These are phyloP conservation scores for Troides oblongomaculatus DNA, from an alignment of 2,888 invertebrate species.

Conservation along the genomic window DNA sequence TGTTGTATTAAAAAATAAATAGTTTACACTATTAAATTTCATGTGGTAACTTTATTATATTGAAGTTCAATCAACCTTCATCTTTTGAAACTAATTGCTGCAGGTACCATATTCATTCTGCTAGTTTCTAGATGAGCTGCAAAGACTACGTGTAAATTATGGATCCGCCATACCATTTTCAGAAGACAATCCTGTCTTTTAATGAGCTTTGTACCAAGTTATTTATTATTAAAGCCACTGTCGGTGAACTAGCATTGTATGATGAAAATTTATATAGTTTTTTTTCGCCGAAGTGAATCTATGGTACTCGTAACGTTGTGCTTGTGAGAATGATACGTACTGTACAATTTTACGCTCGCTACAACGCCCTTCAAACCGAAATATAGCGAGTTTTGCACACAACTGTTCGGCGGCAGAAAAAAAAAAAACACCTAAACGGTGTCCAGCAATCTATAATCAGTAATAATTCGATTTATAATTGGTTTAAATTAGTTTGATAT, in stretches of 20 bases:
- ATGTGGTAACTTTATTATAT: background rate
- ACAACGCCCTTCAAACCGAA: no score
- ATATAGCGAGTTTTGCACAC: no score
- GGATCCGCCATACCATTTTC: conserved; percentile 20
- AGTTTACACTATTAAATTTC: background rate
- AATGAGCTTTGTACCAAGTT: conserved; percentile 16
- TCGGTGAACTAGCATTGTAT: conserved; percentile 1
- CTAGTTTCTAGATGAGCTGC: conserved; percentile 12
- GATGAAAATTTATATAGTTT: background rate
- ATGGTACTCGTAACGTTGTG: no score
- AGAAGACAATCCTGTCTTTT: conserved; percentile 18
- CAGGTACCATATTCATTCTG: conserved; percentile 7
- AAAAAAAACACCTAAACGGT: no score
- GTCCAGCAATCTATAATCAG: no score
- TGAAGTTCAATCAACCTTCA: conserved; percentile 4
- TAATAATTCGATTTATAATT: no score
- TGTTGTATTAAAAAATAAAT: background rate
- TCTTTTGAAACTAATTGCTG: conserved; percentile 11
- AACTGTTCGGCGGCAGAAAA: no score
- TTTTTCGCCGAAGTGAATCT: no score
- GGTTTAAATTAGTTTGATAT: no score
- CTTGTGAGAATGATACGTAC: no score
- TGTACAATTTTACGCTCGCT: no score
- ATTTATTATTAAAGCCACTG: conserved; percentile 15
- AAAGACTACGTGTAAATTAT: conserved; percentile 23